Percentiles rank a stretch among this genome's conserved stretches.
These are phyloP conservation scores for Cryptotermes secundus DNA, from an alignment of 1,140 invertebrate genomes.

Conservation along the genomic window DNA sequence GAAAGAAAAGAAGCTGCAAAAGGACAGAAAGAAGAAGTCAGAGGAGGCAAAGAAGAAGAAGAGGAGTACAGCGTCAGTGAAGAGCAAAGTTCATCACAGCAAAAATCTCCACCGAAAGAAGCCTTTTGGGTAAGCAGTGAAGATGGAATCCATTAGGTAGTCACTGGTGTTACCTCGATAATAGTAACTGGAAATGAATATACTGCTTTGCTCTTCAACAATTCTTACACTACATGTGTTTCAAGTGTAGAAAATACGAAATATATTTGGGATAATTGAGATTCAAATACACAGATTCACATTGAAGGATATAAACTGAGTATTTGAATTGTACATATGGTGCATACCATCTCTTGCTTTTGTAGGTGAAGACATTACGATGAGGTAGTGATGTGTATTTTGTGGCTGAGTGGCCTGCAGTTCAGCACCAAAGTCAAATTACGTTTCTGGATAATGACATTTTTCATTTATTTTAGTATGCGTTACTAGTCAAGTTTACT, in stretches of 20 bases:
- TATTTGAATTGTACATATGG: neutral
- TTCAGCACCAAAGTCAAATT: no score
- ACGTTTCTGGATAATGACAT: no score
- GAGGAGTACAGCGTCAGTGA: conserved; percentile 33
- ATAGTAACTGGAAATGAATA: neutral
- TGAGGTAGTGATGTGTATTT: neutral
- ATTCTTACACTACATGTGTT: neutral
- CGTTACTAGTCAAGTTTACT: no score
- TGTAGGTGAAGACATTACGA: neutral
- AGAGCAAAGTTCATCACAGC: conserved; percentile 18
- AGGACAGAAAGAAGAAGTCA: conserved; percentile 44
- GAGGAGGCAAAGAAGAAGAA: conserved; percentile 40
- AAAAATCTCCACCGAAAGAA: conserved; percentile 21
- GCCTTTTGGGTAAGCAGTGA: conserved; percentile 34
- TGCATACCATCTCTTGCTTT: neutral
- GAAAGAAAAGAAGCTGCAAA: conserved; percentile 43
- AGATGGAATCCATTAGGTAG: conserved; percentile 3
- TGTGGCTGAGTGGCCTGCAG: no score
- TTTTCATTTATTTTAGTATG: no score
- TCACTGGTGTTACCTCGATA: neutral
- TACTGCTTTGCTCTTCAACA: neutral
- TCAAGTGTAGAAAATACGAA: neutral
- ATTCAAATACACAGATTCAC: neutral
- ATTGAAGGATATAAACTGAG: neutral
- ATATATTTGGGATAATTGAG: neutral